Evolutionary conservation across 2,888 invertebrate genomes (phyloP).

Genomic region (Phasia obesa): DNA sequence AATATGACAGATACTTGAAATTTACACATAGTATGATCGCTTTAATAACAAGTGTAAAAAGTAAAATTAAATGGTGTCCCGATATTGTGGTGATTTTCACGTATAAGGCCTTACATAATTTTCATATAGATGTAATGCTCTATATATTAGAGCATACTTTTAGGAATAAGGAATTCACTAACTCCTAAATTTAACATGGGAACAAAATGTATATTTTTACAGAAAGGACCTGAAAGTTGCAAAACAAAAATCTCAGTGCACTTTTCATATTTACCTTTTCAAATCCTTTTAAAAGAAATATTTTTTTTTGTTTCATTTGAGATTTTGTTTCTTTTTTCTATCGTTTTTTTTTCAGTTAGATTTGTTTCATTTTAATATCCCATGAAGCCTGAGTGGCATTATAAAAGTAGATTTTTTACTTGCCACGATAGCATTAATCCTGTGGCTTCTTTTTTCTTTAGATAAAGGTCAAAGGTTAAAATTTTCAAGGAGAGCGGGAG

Average conservation of each 20-base stretch:
- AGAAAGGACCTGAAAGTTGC: too few relatives aligned
- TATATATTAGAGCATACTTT: too few relatives aligned
- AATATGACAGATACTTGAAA: too few relatives aligned
- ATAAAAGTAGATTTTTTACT: constrained; percentile 30
- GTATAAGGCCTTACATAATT: too few relatives aligned
- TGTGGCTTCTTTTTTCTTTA: constrained; percentile 40
- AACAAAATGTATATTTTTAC: too few relatives aligned
- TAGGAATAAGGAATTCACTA: too few relatives aligned
- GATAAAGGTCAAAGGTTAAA: not conserved
- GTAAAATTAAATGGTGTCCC: too few relatives aligned
- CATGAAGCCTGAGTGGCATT: constrained; percentile 41
- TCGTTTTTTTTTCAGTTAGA: constrained; percentile 46
- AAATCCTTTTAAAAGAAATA: not conserved
- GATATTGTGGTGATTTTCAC: too few relatives aligned
- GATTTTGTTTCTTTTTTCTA: not conserved
- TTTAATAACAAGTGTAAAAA: too few relatives aligned
- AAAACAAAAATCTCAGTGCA: constrained; percentile 23
- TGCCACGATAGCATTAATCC: constrained; percentile 43
- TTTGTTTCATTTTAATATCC: constrained; percentile 39
- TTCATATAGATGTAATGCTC: too few relatives aligned
- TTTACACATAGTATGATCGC: too few relatives aligned
- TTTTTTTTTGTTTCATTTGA: constrained; percentile 1
- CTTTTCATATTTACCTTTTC: not conserved
- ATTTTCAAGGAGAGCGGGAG: not conserved
- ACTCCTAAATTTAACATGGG: too few relatives aligned